Conservation (phyloP, 2,888 invertebrate genomes). For the Acrocyrtus sp. region DNA sequence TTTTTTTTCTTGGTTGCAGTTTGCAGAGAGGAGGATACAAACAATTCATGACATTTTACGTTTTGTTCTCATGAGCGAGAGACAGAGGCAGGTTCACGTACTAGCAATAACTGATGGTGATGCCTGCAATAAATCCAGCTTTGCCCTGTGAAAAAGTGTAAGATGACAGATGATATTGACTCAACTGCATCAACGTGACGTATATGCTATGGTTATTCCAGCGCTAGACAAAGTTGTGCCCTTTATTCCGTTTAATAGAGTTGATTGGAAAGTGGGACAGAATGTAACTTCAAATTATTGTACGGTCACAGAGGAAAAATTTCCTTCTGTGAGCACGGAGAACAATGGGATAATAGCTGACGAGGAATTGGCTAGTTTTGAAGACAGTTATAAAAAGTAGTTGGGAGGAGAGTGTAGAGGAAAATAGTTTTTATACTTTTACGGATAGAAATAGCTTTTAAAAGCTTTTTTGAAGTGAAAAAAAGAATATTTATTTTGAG, state of each 20-base stretch:
- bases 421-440: too few relatives aligned
- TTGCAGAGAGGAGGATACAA: too few relatives aligned
- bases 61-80: too few relatives aligned
- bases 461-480: too few relatives aligned
- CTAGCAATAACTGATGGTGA: constrained; percentile 22
- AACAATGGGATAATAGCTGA: not conserved
- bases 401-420: too few relatives aligned
- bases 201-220: constrained; percentile 25
- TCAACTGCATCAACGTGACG: constrained; percentile 27
- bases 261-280: constrained; percentile 19
- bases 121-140: constrained; percentile 34
- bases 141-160: not conserved
- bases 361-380: not conserved
- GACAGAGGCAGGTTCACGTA: too few relatives aligned
- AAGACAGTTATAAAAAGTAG: not conserved
- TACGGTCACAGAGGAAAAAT: not conserved
- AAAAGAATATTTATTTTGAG: too few relatives aligned
- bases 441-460: too few relatives aligned
- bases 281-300: constrained; percentile 5
- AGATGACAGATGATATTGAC: constrained; percentile 13
- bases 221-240: not conserved
- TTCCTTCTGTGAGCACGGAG: not conserved
- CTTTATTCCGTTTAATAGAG: too few relatives aligned
- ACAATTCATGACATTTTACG: too few relatives aligned
- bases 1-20: too few relatives aligned